A percentile compares a stretch with the other conserved stretches of the same genome.
These are phyloP conservation scores for Limulus polyphemus DNA, from an alignment of 2,888 invertebrate species.

Conservation along the genomic window DNA sequence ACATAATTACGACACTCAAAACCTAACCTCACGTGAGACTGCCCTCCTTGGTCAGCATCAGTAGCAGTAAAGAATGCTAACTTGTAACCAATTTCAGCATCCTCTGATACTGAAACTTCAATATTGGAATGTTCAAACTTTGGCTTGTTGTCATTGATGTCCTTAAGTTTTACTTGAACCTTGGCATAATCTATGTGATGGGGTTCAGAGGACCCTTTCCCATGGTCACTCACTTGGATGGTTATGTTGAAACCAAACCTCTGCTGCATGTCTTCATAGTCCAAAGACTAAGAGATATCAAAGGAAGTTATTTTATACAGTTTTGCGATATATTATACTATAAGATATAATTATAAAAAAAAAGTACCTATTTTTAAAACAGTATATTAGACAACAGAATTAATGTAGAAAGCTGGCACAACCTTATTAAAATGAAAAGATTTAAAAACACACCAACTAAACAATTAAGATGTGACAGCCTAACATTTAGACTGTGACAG, in stretches of 20 bases:
- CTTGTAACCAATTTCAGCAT: slow-evolving; percentile 33
- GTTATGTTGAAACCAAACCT: slow-evolving; percentile 88
- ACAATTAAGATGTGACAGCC: too few relatives aligned
- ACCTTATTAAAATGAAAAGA: too few relatives aligned
- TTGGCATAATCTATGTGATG: slow-evolving; percentile 91
- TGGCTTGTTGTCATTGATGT: slow-evolving; percentile 89
- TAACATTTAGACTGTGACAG: too few relatives aligned
- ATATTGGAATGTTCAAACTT: slow-evolving; percentile 74
- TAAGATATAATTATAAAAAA: too few relatives aligned
- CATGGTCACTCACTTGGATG: slow-evolving; percentile 43
- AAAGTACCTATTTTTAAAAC: too few relatives aligned
- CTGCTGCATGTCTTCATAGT: slow-evolving; percentile 86
- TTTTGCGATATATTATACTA: not conserved
- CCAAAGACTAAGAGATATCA: slow-evolving; percentile 52
- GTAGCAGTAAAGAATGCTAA: slow-evolving; percentile 37
- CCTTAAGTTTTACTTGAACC: slow-evolving; percentile 81
- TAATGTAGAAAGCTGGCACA: too few relatives aligned
- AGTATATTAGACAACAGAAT: too few relatives aligned
- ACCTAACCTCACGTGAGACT: slow-evolving; percentile 27
- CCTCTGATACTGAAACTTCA: slow-evolving; percentile 31
- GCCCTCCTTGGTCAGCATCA: slow-evolving; percentile 39
- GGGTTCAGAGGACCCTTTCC: slow-evolving; percentile 24
- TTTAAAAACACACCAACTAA: too few relatives aligned
- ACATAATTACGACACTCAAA: too few relatives aligned
- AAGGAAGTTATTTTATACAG: not conserved